Base-by-base conservation (phyloP, 2,113 vertebrate genomes). In the Leptodactylus fuscus region DNA sequence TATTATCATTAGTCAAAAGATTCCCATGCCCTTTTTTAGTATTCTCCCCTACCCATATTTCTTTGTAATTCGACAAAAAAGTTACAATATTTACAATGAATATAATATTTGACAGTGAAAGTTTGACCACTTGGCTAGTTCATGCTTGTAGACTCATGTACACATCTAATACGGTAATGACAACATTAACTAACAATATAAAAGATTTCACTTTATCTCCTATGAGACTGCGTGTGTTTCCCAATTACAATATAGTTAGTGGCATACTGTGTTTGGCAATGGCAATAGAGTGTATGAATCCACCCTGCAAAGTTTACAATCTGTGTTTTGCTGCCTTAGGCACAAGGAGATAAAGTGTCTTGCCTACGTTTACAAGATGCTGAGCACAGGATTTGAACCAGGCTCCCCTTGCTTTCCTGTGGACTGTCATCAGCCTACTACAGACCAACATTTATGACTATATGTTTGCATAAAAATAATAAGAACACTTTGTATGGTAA, bases 221-320 rank as follows among this genome's bases (percentile, higher is more conserved):
- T 73, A 73, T 82, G 81, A 71, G 81, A 82, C 48, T 82, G 18
- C 41, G 41, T 55, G 81, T 41, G 81, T 38, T 82, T 82, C 69
- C 65, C 81, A 73, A 82, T 82, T 82, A 73, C 81, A 82, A 55
- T 82, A 82, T 82, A 82, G 81, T 82, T 82, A 82, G 81, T 82
- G 81, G 67, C 81, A 55, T 38, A 82, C 67, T 73, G 67, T 82
- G 81, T 38, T 73, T 70, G 81, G 81, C 81, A 82, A 44, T 71
- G 81, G 67, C 49, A 82, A 82, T 82, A 73, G 80, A 82, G 18
- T 82, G 22, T 70, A 51, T 38, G 32, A 82, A 82, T 82, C 67
- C 48, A 71, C 81, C 81, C 81, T 82, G 69, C 81, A 73, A 82
- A 53, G 81, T 41, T 38, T 34, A 55, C 81, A 82, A 82, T 82